Evolutionary conservation across 2,888 invertebrate species (phyloP).

Genomic region (Phasia obesa): DNA sequence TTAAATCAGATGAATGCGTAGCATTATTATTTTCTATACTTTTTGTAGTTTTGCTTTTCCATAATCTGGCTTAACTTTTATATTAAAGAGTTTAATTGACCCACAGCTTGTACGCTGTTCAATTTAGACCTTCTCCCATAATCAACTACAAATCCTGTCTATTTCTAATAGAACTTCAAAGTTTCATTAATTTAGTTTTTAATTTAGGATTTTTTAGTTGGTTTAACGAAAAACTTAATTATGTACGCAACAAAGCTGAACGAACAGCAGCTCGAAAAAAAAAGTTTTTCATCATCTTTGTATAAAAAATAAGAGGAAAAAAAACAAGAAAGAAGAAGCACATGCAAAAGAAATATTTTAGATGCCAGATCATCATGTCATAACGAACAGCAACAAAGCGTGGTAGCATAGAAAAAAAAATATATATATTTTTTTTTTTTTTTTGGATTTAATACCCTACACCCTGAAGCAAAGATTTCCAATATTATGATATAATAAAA

Average conservation of each 20-base stretch:
- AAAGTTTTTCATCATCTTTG: conserved; percentile 32
- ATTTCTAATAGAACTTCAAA: neutral
- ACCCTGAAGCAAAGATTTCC: too few species aligned
- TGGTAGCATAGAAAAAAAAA: neutral
- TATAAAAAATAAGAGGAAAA: too few species aligned
- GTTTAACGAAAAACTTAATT: conserved; percentile 59
- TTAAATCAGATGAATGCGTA: too few species aligned
- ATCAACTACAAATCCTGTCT: too few species aligned
- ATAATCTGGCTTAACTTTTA: too few species aligned
- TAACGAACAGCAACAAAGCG: conserved; percentile 7
- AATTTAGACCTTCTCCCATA: too few species aligned
- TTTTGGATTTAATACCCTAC: too few species aligned
- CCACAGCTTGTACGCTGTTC: too few species aligned
- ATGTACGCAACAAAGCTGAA: conserved; percentile 55
- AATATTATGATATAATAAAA: too few species aligned
- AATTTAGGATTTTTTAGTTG: conserved; percentile 36
- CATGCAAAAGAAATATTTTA: conserved; percentile 16
- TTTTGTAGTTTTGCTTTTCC: too few species aligned
- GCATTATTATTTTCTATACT: too few species aligned
- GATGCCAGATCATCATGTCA: conserved; percentile 38
- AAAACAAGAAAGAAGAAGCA: conserved; percentile 12
- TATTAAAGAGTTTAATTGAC: too few species aligned
- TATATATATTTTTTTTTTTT: neutral
- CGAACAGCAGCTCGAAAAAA: conserved; percentile 22
- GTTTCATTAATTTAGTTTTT: conserved; percentile 39